Conservation (phyloP, 2,797 vertebrate species). For the Enteromius unitaeniatus region DNA sequence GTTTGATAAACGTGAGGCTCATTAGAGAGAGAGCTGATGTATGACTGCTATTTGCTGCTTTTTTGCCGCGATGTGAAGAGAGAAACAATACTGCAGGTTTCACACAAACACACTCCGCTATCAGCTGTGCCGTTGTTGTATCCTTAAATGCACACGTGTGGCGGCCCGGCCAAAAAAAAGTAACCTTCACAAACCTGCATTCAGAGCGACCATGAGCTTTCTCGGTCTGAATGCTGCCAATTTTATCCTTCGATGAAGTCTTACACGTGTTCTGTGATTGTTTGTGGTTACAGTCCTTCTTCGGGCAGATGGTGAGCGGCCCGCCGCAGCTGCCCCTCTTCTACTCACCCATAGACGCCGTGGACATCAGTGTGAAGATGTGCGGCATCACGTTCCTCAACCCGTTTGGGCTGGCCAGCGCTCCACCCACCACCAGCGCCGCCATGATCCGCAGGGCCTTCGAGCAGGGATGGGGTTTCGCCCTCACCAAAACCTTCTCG, state of each 20-base stretch:
- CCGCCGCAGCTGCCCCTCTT: conserved; percentile 86
- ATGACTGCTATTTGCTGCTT: conserved; percentile 61
- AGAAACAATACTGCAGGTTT: conserved; percentile 55
- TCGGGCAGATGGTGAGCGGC: conserved; percentile 73
- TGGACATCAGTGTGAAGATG: conserved; percentile 89
- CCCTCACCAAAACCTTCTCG: conserved; percentile 92
- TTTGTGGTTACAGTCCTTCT: conserved; percentile 75
- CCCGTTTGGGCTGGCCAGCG: conserved; percentile 92
- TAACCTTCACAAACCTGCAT: conserved; percentile 50
- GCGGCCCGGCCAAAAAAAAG: conserved; percentile 15
- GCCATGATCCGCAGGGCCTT: conserved; percentile 95
- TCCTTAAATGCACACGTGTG: conserved; percentile 17
- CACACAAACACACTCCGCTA: conserved; percentile 32
- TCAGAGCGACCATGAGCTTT: conserved; percentile 27
- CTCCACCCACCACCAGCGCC: conserved; percentile 88
- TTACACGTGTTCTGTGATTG: conserved; percentile 47
- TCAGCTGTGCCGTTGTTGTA: conserved; percentile 45
- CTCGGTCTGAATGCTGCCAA: conserved; percentile 34
- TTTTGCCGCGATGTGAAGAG: conserved; percentile 55
- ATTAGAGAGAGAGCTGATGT: conserved; percentile 79
- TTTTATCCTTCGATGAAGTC: conserved; percentile 1
- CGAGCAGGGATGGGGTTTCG: conserved; percentile 92
- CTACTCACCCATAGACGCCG: conserved; percentile 85
- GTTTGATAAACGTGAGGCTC: conserved; percentile 77
- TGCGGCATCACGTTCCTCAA: conserved; percentile 88